Evolutionary conservation across 1,140 invertebrate species (phyloP).

Genomic region (Drosophila miranda): DNA sequence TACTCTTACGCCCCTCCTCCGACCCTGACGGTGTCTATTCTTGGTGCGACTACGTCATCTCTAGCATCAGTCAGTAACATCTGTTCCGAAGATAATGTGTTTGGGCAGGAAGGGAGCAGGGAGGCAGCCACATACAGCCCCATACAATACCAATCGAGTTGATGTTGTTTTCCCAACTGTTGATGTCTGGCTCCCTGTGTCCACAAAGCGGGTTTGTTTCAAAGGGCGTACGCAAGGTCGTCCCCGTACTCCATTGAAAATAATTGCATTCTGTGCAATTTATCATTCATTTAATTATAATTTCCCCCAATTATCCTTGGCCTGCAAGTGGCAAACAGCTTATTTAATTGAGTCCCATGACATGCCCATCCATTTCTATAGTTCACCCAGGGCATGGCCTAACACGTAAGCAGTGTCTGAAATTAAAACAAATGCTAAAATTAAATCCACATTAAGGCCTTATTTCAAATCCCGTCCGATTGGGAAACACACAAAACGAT

Average conservation of each 20-base stretch:
- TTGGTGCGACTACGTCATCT: conserved; percentile 69
- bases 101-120: neutral
- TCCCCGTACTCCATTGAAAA: too few species aligned
- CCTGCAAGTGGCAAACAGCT: too few species aligned
- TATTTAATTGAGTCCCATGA: too few species aligned
- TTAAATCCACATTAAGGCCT: conserved; percentile 45
- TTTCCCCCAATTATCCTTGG: too few species aligned
- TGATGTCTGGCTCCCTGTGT: neutral
- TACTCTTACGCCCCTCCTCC: conserved; percentile 9
- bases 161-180: conserved; percentile 12
- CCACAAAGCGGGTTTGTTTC: neutral
- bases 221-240: conserved; percentile 1
- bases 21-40: conserved; percentile 39
- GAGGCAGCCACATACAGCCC: too few species aligned
- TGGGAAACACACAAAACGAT: conserved; percentile 1
- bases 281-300: too few species aligned
- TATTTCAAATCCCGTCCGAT: conserved; percentile 35
- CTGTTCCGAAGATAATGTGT: conserved; percentile 50
- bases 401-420: conserved; percentile 1
- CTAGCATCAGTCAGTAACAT: conserved; percentile 51
- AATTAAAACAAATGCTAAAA: conserved; percentile 49
- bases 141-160: too few species aligned
- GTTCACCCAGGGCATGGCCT: neutral
- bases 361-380: too few species aligned
- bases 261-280: too few species aligned